Evolutionary conservation across 2,888 invertebrate genomes (phyloP), one percentile per base, ranked within the genome.

Genomic region (Heliconius cydno): DNA sequence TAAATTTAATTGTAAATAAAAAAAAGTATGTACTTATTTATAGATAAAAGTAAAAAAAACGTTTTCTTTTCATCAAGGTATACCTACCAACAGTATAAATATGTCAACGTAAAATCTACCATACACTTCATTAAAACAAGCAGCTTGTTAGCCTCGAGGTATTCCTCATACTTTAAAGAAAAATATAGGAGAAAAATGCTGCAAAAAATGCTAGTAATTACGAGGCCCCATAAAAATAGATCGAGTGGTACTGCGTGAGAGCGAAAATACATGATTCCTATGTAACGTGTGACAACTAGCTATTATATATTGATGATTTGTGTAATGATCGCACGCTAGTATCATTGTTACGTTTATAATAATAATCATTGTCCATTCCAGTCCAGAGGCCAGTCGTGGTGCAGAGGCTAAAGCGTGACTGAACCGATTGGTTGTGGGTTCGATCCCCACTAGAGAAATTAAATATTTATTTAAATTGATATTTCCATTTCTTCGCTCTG

Each of bases 161-260:
- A 41, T 70, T 70, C 19, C 41, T 25, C 38, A 15, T 70, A 28
- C 28, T 41, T 70, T 25, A 70, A 46, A 70, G 70, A 70, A 70
- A 70, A 38, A 38, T 68, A 68, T 25, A 70, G 13, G 13, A 41
- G 68, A 41, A 41, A 68, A 70, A 25, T 70, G 41, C 41, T 41
- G 41, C 25, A 70, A 70, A 34, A 34, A 34, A 70, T 70, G 41
- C 41, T 46, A 15, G 70, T 70, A 70, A 70, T 70, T 70, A 70
- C 41, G 70, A 70, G 41, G 70, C 70, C 70, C 70, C 7, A 41
- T 70, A 70, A 70, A 70, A 70, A 70, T 70, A 70, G 68, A 41
- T 70, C 68, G 38, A 68, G 68, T 68, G 34, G 38, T 38, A n/a
- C 38, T 70, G 41, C 68, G 68, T 25, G 13, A 41, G 68, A 70